These are phyloP conservation scores for Ochlodes sylvanus DNA, from an alignment of 2,888 invertebrate genomes.

Conservation along the genomic window DNA sequence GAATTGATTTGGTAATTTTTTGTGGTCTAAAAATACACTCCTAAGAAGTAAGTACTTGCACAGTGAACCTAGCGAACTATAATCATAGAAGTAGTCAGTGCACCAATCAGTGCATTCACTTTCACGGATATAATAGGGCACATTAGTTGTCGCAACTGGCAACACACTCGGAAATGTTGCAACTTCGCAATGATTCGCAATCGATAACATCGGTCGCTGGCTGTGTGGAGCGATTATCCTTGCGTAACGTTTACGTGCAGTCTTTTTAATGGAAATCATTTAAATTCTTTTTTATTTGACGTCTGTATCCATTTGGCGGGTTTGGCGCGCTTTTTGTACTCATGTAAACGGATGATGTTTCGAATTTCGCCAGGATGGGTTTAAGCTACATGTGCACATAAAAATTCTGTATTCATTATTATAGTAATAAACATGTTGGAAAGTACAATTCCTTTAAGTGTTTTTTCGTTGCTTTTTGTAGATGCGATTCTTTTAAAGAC, in stretches of 20 bases:
- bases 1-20: neutral
- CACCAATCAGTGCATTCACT: constrained; percentile 30
- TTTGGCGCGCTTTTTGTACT: neutral
- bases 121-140: constrained; percentile 23
- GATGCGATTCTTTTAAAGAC: too few relatives aligned
- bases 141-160: constrained; percentile 37
- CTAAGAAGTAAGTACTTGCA: neutral
- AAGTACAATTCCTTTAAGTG: too few relatives aligned
- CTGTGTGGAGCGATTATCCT: constrained; percentile 28
- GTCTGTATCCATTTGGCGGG: constrained; percentile 2
- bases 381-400: too few relatives aligned
- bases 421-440: too few relatives aligned
- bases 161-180: constrained; percentile 42
- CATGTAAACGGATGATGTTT: too few relatives aligned
- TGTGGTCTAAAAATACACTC: neutral
- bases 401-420: too few relatives aligned
- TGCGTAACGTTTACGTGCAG: constrained; percentile 28
- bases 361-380: too few relatives aligned
- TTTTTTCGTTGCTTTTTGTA: too few relatives aligned
- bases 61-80: neutral
- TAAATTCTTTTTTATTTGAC: constrained; percentile 7
- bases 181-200: constrained; percentile 43
- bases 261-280: neutral
- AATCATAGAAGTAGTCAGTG: neutral
- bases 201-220: constrained; percentile 40